Evolutionary conservation across 2,113 vertebrate genomes (phyloP).

Genomic region (Ursus arctos): DNA sequence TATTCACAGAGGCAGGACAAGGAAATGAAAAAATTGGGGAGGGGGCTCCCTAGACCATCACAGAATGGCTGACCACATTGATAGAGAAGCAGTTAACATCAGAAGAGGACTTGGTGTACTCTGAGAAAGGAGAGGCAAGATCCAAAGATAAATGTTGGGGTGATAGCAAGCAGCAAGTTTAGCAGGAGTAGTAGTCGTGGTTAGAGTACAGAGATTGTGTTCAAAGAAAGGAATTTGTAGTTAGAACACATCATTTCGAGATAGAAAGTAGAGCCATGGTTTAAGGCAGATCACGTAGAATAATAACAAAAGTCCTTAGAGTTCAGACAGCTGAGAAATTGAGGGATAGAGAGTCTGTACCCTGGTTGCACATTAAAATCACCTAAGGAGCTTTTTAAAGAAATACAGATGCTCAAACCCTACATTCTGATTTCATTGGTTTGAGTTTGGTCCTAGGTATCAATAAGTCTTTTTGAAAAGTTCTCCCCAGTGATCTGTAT

Average conservation of each 20-base stretch:
- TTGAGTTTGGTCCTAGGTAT: background rate
- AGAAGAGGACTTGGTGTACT: background rate
- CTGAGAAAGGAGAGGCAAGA: background rate
- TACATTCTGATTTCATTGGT: background rate
- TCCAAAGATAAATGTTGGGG: background rate
- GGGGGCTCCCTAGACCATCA: background rate
- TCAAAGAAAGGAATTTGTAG: background rate
- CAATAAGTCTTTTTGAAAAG: background rate
- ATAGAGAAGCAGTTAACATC: background rate
- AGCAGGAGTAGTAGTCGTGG: background rate
- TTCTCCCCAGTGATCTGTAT: background rate
- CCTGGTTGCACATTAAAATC: background rate
- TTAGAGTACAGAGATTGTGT: background rate
- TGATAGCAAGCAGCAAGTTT: background rate
- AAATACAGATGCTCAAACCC: background rate
- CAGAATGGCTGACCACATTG: background rate
- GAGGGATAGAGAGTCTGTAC: background rate
- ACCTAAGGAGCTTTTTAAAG: background rate
- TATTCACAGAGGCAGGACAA: background rate
- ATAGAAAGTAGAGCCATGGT: background rate
- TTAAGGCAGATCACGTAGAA: background rate
- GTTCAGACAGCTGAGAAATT: background rate
- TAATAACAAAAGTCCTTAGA: background rate
- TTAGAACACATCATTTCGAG: background rate
- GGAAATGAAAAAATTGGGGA: background rate